phyloP scores from a whole-genome alignment of 2,113 vertebrate species.

The Rhadina sibilatrix region DNA sequence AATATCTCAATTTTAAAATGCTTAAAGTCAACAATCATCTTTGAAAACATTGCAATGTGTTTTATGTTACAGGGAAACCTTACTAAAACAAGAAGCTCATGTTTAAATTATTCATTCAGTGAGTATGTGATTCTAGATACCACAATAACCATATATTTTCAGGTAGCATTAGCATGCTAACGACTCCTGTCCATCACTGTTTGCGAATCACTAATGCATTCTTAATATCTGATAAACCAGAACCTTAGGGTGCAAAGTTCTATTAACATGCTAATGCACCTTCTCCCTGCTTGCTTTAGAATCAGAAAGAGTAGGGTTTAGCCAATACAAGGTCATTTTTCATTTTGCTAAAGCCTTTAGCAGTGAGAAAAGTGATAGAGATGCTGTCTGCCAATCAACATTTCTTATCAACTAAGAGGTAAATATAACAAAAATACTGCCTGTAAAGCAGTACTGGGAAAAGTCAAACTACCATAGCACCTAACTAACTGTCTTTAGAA shows the following conservation, averaged over 20 bases:
- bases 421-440: not conserved
- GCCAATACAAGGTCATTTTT: conserved; percentile 52
- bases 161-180: conserved; percentile 52
- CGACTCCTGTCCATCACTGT: conserved; percentile 42
- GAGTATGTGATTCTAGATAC: not conserved
- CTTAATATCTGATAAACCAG: conserved; percentile 62
- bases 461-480: not conserved
- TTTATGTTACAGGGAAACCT: not conserved
- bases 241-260: conserved; percentile 52
- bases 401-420: not conserved
- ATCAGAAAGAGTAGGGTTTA: conserved; percentile 32
- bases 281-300: conserved; percentile 55
- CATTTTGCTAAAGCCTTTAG: conserved; percentile 35
- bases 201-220: conserved; percentile 45
- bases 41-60: not conserved
- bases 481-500: not conserved
- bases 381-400: conserved; percentile 35
- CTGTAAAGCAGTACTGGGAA: not conserved
- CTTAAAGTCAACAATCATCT: not conserved
- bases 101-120: not conserved
- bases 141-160: not conserved
- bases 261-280: conserved; percentile 70
- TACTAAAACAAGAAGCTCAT: not conserved
- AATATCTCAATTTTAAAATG: not conserved
- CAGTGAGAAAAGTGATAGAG: conserved; percentile 20